Evolutionary conservation across 2,888 invertebrate species (phyloP).

Genomic region (Coenonympha arcania): DNA sequence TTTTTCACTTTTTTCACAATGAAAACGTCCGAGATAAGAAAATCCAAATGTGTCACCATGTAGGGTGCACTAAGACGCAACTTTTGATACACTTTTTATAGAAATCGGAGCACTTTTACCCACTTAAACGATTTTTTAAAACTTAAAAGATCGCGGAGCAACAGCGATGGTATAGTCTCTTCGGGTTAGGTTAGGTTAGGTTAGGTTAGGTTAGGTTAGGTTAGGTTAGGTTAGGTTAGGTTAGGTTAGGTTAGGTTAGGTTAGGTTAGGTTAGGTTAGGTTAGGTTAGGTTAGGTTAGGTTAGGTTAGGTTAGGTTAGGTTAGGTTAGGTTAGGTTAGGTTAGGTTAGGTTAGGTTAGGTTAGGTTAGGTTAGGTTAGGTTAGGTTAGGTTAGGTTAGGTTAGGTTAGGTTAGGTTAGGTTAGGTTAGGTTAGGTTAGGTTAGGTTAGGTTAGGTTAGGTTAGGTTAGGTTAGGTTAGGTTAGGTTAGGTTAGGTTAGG

Average conservation of each 20-base stretch:
- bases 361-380: slow-evolving; percentile 16
- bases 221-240: slow-evolving; percentile 29
- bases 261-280: slow-evolving; percentile 29
- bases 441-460: slow-evolving; percentile 11
- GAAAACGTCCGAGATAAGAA: too few species aligned
- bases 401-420: slow-evolving; percentile 16
- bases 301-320: slow-evolving; percentile 15
- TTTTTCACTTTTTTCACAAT: too few species aligned
- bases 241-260: slow-evolving; percentile 28
- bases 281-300: slow-evolving; percentile 26
- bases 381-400: slow-evolving; percentile 17
- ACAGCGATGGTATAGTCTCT: too few species aligned
- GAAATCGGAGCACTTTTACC: too few species aligned
- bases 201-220: slow-evolving; percentile 29
- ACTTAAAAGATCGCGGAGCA: too few species aligned
- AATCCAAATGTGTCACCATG: too few species aligned
- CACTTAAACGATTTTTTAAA: too few species aligned
- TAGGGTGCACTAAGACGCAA: too few species aligned
- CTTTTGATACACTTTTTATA: too few species aligned
- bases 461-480: slow-evolving; percentile 5
- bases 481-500: slow-evolving; percentile 11
- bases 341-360: slow-evolving; percentile 7
- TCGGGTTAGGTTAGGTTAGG: too few species aligned
- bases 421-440: slow-evolving; percentile 21
- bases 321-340: slow-evolving; percentile 12